phyloP scores from a whole-genome alignment of 2,797 vertebrate species.

The Denticeps clupeoides region DNA sequence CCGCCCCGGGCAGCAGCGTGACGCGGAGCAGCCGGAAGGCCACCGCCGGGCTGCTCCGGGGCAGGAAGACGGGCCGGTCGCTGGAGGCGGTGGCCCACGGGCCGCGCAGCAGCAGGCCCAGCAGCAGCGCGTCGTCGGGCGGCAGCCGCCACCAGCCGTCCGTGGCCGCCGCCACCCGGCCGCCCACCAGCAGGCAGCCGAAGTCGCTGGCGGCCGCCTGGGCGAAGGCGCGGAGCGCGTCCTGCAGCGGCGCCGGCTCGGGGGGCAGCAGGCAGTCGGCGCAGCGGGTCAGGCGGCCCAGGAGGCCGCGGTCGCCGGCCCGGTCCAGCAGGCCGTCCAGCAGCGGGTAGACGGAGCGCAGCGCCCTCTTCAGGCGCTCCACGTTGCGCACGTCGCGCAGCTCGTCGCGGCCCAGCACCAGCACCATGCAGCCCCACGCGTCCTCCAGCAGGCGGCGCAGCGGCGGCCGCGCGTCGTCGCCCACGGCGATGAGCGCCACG shows the following conservation, averaged over 20 bases:
- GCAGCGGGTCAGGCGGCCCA: constrained; percentile 75
- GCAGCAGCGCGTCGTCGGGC: constrained; percentile 68
- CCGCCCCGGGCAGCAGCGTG: constrained; percentile 67
- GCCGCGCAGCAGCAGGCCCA: constrained; percentile 59
- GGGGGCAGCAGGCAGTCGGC: constrained; percentile 67
- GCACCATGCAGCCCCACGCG: constrained; percentile 80
- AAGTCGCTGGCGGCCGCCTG: constrained; percentile 69
- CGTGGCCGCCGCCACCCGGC: constrained; percentile 65
- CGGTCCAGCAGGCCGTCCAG: constrained; percentile 73
- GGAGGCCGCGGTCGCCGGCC: constrained; percentile 48
- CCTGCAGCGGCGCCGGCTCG: constrained; percentile 58
- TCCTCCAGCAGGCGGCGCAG: constrained; percentile 74
- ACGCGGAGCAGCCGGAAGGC: constrained; percentile 78
- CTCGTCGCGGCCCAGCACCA: constrained; percentile 79
- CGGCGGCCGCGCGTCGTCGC: constrained; percentile 53
- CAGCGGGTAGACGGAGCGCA: constrained; percentile 73
- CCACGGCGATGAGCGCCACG: constrained; percentile 76
- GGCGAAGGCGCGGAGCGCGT: constrained; percentile 64
- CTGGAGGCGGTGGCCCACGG: constrained; percentile 61
- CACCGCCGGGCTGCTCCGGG: constrained; percentile 82
- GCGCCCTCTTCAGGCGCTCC: constrained; percentile 79
- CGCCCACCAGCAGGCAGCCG: constrained; percentile 63
- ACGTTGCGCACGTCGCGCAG: constrained; percentile 68
- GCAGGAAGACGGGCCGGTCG: constrained; percentile 80
- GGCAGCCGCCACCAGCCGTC: constrained; percentile 83